Percentiles rank a stretch among this genome's conserved stretches.
These are phyloP conservation scores for Albula glossodonta DNA, from an alignment of 2,113 vertebrate species.

Conservation along the genomic window DNA sequence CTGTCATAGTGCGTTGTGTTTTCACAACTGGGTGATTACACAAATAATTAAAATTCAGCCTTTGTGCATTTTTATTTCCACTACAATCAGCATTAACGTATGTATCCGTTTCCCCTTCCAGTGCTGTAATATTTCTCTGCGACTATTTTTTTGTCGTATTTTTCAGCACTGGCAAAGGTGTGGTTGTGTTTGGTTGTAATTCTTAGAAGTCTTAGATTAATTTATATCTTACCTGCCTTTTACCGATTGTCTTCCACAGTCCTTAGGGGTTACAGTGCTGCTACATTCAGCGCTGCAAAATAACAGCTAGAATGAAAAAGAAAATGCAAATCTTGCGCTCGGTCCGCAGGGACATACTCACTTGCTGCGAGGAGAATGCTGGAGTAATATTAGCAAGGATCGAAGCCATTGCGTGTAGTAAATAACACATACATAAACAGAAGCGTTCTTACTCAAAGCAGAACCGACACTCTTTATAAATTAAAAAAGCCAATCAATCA, in stretches of 20 bases:
- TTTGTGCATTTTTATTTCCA: neutral
- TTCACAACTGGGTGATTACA: too few relatives aligned
- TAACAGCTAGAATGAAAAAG: conserved; percentile 71
- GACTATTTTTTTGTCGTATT: neutral
- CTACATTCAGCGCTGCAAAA: conserved; percentile 64
- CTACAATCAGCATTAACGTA: neutral
- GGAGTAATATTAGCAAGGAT: conserved; percentile 66
- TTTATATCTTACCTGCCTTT: conserved; percentile 71
- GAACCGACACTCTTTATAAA: conserved; percentile 62
- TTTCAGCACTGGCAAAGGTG: conserved; percentile 2
- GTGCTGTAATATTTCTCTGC: neutral
- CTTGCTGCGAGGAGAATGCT: conserved; percentile 34
- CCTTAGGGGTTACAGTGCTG: conserved; percentile 50
- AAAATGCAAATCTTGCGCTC: conserved; percentile 63
- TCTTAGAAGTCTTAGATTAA: conserved; percentile 62
- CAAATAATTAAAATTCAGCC: conserved; percentile 3
- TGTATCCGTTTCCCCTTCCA: neutral
- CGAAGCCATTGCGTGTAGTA: conserved; percentile 59
- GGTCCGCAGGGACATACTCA: conserved; percentile 60
- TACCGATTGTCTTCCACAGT: conserved; percentile 60
- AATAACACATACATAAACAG: conserved; percentile 66
- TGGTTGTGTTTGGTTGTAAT: conserved; percentile 39
- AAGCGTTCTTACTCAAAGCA: conserved; percentile 69
- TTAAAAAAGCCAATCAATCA: conserved; percentile 90
- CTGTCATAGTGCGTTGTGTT: neutral